A percentile compares a stretch with the other conserved stretches of the same genome.
Conservation (phyloP, 1,140 invertebrate genomes). For the Drosophila lini region DNA sequence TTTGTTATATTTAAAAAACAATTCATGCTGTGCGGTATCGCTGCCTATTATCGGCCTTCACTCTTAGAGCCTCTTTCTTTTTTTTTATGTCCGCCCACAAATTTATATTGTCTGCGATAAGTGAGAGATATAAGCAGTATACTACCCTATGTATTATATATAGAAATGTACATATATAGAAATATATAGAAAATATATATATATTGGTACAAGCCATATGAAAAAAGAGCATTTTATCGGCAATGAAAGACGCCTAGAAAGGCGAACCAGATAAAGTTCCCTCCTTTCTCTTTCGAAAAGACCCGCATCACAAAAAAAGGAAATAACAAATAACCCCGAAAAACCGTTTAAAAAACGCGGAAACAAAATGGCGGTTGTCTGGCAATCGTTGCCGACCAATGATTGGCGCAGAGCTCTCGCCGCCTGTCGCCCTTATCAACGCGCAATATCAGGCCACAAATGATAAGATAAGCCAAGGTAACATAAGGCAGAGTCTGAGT, state of each 20-base stretch:
- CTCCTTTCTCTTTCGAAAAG: not conserved
- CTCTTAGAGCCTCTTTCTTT: constrained; percentile 10
- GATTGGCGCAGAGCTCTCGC: constrained; percentile 54
- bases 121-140: constrained; percentile 55
- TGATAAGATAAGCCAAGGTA: constrained; percentile 66
- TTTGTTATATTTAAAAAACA: constrained; percentile 54
- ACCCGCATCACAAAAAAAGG: constrained; percentile 23
- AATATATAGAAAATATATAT: no score
- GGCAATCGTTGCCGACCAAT: constrained; percentile 24
- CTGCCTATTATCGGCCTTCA: constrained; percentile 47
- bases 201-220: not conserved
- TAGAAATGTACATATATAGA: constrained; percentile 1
- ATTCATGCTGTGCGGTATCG: constrained; percentile 51
- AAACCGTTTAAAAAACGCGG: constrained; percentile 23
- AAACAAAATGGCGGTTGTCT: constrained; percentile 67
- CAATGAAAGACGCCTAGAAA: constrained; percentile 18
- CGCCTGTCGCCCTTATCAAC: constrained; percentile 34
- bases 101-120: constrained; percentile 74
- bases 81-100: constrained; percentile 79
- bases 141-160: not conserved
- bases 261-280: constrained; percentile 16
- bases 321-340: constrained; percentile 13
- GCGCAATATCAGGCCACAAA: constrained; percentile 49
- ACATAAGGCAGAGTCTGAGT: not conserved
- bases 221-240: constrained; percentile 25